These are phyloP conservation scores for Perca fluviatilis DNA, from an alignment of 2,113 vertebrate genomes.

Conservation along the genomic window DNA sequence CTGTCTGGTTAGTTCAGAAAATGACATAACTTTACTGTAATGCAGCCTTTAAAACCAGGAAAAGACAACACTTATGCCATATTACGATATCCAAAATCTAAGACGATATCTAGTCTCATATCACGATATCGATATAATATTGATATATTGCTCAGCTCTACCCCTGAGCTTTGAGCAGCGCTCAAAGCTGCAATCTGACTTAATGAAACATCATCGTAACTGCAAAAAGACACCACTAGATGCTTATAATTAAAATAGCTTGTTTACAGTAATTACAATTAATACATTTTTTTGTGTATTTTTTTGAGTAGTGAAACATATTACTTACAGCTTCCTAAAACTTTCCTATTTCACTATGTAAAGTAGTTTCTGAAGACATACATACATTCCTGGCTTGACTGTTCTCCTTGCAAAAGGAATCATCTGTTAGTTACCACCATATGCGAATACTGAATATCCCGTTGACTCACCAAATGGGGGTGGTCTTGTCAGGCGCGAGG, in stretches of 20 bases:
- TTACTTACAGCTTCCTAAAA: background rate
- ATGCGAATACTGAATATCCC: background rate
- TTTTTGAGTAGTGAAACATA: background rate
- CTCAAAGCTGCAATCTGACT: background rate
- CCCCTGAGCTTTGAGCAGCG: background rate
- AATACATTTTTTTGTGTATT: no score
- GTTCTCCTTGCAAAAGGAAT: background rate
- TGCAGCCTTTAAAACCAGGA: no score
- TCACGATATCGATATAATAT: no score
- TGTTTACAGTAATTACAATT: no score
- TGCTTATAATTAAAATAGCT: background rate
- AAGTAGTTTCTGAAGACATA: background rate
- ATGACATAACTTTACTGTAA: no score
- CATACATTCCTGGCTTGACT: background rate
- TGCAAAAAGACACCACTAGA: background rate
- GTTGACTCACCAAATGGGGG: constrained; percentile 89
- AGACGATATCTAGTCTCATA: no score
- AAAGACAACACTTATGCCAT: no score
- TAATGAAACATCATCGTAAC: background rate
- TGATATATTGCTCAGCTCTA: background rate
- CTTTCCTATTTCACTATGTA: background rate
- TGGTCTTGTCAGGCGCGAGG: constrained; percentile 71
- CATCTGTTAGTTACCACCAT: background rate
- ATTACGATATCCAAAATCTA: no score
- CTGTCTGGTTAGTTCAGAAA: no score